Evolutionary conservation across 2,113 vertebrate genomes (phyloP), one percentile per base, ranked within the genome.

Genomic region (Protobothrops flavoviridis): DNA sequence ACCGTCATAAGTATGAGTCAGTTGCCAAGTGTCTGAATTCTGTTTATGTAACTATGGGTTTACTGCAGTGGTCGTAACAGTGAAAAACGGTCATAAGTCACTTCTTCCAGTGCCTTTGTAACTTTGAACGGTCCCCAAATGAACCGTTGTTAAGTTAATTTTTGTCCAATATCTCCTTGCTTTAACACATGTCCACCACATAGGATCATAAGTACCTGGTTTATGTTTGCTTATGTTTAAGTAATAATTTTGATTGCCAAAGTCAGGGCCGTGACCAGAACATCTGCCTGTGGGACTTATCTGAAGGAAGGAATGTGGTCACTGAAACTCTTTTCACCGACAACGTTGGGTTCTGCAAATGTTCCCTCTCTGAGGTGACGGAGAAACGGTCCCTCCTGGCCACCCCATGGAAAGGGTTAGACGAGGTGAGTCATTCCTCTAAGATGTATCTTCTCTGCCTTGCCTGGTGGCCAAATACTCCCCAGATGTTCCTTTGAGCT

Each of bases 241-340:
- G 48, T 50, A 50, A 50, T 50, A 50, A 9, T 50, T 50, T 50
- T 50, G 48, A 10, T 50, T 50, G 4, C 87, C 1, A 93, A 97
- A 99, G 99, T 92, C 99, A 99, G 97, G 99, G 99, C 24, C 98
- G 99, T 23, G 99, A 99, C 97, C 98, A 98, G 96, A 98, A 92
- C 87, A 97, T 99, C 94, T 98, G 98, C 91, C 17, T 98, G 81
- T 99, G 99, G 99, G 98, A 99, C 92, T 96, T 99, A 94, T 97
- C 97, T 0, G 98, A 99, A 96, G 99, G 98, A 93, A 98, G 99
- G 86, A 95, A 96, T 0, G 11, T 97, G 1, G 93, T 98, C n/a
- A 93, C 90, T 7, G 98, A 98, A 94, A 97, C 97, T 0, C 90
- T 99, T 96, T 95, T 15, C 96, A 98, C 98, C 0, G 98, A 98